These are phyloP conservation scores for Zophobas morio DNA, from an alignment of 1,140 invertebrate genomes.

Conservation along the genomic window DNA sequence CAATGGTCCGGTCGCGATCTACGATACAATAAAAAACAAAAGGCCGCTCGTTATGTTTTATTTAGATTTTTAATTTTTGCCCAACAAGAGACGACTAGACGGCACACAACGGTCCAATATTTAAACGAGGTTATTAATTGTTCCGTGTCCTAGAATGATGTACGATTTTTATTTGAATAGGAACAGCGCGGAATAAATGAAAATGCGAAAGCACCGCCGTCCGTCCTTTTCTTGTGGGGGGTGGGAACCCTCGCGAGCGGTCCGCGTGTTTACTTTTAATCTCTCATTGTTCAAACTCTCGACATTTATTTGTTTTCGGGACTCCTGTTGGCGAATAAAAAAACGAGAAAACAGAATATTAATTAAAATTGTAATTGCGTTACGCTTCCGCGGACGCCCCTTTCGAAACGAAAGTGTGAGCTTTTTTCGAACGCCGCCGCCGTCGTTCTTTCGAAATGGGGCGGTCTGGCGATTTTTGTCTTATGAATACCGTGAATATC, in stretches of 20 bases:
- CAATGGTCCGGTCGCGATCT: slow-evolving; percentile 59
- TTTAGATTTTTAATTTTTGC: slow-evolving; percentile 63
- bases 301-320: slow-evolving; percentile 60
- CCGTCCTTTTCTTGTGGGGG: slow-evolving; percentile 43
- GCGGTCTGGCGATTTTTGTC: background rate
- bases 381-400: slow-evolving; percentile 49
- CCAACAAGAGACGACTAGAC: slow-evolving; percentile 57
- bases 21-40: slow-evolving; percentile 51
- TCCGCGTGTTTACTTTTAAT: slow-evolving; percentile 64
- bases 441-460: background rate
- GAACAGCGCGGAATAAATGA: slow-evolving; percentile 54
- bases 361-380: slow-evolving; percentile 64
- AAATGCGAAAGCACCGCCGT: slow-evolving; percentile 52
- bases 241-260: slow-evolving; percentile 23
- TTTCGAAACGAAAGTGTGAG: slow-evolving; percentile 24
- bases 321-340: slow-evolving; percentile 46
- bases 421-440: background rate
- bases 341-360: slow-evolving; percentile 61
- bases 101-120: slow-evolving; percentile 54
- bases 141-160: slow-evolving; percentile 60
- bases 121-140: slow-evolving; percentile 63
- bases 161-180: slow-evolving; percentile 63
- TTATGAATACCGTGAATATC: slow-evolving; percentile 28
- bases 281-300: slow-evolving; percentile 64
- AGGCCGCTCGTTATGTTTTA: slow-evolving; percentile 59